Evolutionary conservation across 2,888 invertebrate species (phyloP).

Genomic region (Heteromurus nitidus): DNA sequence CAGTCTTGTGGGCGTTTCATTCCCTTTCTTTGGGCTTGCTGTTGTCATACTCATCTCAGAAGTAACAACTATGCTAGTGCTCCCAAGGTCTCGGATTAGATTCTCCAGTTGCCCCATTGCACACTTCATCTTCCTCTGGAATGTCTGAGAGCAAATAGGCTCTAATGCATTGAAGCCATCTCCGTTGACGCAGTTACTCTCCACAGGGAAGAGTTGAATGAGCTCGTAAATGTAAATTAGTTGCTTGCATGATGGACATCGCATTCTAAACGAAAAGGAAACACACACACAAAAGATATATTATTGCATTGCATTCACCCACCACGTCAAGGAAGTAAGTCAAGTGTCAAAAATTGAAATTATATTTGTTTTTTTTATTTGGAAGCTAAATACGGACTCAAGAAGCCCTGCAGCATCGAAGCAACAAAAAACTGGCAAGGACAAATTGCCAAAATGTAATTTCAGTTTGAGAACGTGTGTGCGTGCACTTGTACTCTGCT

Average conservation of each 20-base stretch:
- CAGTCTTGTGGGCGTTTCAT: conserved; percentile 44
- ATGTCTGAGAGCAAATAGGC: conserved; percentile 6
- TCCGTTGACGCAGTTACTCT: conserved; percentile 22
- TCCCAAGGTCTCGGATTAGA: conserved; percentile 35
- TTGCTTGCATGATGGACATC: conserved; percentile 63
- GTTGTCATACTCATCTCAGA: conserved; percentile 28
- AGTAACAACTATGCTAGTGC: no score
- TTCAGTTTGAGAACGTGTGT: no score
- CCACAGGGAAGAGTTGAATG: conserved; percentile 64
- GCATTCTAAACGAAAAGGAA: conserved; percentile 24
- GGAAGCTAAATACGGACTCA: neutral
- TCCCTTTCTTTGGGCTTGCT: conserved; percentile 9
- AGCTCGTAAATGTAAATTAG: conserved; percentile 66
- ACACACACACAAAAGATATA: conserved; percentile 1
- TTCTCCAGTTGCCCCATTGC: conserved; percentile 44
- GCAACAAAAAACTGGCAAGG: no score
- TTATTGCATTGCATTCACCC: neutral
- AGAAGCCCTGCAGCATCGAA: conserved; percentile 9
- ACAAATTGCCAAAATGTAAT: no score
- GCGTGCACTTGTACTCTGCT: conserved; percentile 13
- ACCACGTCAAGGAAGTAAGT: neutral
- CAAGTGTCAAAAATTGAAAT: neutral
- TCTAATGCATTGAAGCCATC: conserved; percentile 6
- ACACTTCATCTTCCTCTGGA: conserved; percentile 34
- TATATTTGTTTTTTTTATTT: neutral